Conservation (phyloP, 2,888 invertebrate species). For the Hirtodrosophila alboralis region DNA sequence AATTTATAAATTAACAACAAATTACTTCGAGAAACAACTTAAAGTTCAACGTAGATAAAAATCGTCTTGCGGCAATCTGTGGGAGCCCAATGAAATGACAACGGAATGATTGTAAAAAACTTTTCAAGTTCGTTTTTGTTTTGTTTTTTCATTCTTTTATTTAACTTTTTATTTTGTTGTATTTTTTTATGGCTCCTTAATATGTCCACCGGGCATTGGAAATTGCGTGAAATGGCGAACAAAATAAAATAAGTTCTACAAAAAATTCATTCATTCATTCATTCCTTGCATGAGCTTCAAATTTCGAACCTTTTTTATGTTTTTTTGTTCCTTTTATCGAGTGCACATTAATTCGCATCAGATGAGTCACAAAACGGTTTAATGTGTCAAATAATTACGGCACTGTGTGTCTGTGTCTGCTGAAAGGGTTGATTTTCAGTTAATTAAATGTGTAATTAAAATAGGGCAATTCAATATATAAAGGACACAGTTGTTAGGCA, state of each 20-base stretch:
- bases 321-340: slow-evolving; percentile 17
- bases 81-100: slow-evolving; percentile 7
- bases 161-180: slow-evolving; percentile 55
- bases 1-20: slow-evolving; percentile 61
- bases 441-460: slow-evolving; percentile 68
- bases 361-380: slow-evolving; percentile 72
- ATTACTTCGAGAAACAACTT: slow-evolving; percentile 17
- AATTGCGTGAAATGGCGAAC: background rate
- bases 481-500: background rate
- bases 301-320: slow-evolving; percentile 43
- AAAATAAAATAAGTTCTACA: slow-evolving; percentile 7
- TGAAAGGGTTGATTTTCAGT: slow-evolving; percentile 62
- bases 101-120: slow-evolving; percentile 22
- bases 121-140: slow-evolving; percentile 50
- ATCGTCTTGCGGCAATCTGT: slow-evolving; percentile 15
- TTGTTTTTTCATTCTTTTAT: slow-evolving; percentile 50
- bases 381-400: slow-evolving; percentile 66
- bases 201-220: slow-evolving; percentile 62
- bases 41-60: slow-evolving; percentile 28
- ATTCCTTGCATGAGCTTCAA: slow-evolving; percentile 29
- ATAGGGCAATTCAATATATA: slow-evolving; percentile 12
- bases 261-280: no score
- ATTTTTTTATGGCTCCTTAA: slow-evolving; percentile 46
- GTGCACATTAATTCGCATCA: slow-evolving; percentile 57
- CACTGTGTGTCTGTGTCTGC: background rate